Base-by-base conservation (phyloP, 2,113 vertebrate species). In the Tragulus kanchil region DNA sequence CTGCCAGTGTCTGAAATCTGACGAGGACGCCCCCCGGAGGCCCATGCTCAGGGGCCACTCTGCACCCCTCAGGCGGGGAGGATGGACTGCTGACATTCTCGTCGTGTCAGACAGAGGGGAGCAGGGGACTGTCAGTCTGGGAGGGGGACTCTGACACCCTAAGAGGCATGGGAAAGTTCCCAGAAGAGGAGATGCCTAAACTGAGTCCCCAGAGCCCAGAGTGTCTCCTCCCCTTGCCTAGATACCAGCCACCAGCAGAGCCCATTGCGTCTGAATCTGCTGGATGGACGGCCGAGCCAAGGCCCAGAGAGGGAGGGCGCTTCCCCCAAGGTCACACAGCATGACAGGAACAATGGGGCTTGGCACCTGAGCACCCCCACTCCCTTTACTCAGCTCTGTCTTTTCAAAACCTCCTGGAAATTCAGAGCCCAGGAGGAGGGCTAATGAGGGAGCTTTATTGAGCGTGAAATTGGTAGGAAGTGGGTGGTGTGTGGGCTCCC, bases 381-480 rank as follows among this genome's bases (percentile, higher is more conserved):
- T 90, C 36, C 9, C 48, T 93, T 50, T 94, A 87, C 59, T 86
- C 52, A 61, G 28, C 45, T 92, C 92, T 96, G 69, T 83, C 95
- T 96, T 94, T 94, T 75, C 85, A 31, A 95, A 91, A 64, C 64
- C 91, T 95, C 48, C 96, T 95, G 65, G 94, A 98, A 95, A 90
- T 96, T 97, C 96, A 95, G 92, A 61, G 31, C 92, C 84, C 78
- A 50, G 45, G 78, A 96, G 89, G 93, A 89, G 42, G 92, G 54
- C 73, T 97, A 95, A 93, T 96, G 85, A 87, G 64, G 84, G 95
- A 98, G 97, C 94, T 97, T 97, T 97, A 97, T 83, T 97, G 97
- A 97, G 98, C 50, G 9, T 98, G 97, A 98, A 98, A 98, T 97
- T 97, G 97, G 79, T 97, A 96, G 97, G 96, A 98, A 98, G 95